Conservation (phyloP, 2,113 vertebrate species). For the Vimba vimba region DNA sequence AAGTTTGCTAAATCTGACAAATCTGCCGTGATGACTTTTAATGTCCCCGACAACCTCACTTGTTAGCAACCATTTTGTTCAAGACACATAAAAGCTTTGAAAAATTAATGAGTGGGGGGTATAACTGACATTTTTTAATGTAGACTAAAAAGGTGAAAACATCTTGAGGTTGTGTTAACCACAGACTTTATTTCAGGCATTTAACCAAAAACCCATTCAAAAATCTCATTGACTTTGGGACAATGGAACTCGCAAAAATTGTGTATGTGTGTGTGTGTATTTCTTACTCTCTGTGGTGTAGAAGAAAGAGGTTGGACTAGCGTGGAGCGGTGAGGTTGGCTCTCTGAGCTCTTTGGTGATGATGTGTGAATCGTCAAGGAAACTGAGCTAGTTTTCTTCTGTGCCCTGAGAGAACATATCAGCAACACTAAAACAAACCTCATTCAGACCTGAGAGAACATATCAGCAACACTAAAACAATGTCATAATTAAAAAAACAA, state of each 20-base stretch:
- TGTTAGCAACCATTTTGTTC: too few species aligned
- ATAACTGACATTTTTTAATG: too few species aligned
- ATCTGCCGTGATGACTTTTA: too few species aligned
- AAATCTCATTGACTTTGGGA: too few species aligned
- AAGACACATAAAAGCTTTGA: too few species aligned
- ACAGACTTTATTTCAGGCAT: too few species aligned
- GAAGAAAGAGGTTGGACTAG: constrained; percentile 90
- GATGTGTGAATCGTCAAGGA: constrained; percentile 93
- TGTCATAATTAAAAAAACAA: not conserved
- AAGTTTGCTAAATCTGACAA: too few species aligned
- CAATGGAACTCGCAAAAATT: not conserved
- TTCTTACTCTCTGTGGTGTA: constrained; percentile 73
- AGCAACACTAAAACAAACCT: constrained; percentile 18
- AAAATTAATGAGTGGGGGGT: too few species aligned
- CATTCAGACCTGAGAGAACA: not conserved
- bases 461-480: not conserved
- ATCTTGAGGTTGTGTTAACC: too few species aligned
- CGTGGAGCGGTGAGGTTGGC: constrained; percentile 82
- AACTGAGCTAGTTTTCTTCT: constrained; percentile 95
- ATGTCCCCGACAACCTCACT: too few species aligned
- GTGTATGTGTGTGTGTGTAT: not conserved
- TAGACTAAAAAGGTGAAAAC: too few species aligned
- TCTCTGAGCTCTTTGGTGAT: constrained; percentile 81
- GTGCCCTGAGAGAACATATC: constrained; percentile 75
- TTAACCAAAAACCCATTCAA: too few species aligned